Conservation (phyloP, 2,888 invertebrate genomes). For the Uloborus plumipes region DNA sequence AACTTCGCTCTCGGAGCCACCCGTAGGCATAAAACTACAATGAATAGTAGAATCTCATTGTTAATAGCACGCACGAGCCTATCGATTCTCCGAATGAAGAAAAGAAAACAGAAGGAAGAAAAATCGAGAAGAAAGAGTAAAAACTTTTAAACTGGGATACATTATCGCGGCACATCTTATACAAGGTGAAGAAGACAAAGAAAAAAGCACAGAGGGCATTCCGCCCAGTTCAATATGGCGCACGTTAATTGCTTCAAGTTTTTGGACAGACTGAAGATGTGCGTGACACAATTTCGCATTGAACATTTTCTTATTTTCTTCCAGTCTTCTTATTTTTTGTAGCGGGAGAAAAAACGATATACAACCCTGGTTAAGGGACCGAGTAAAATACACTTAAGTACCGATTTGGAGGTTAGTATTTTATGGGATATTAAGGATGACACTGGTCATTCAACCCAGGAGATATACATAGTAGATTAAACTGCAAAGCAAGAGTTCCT, state of each 20-base stretch:
- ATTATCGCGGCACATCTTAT: constrained; percentile 25
- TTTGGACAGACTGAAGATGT: constrained; percentile 28
- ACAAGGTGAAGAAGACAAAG: constrained; percentile 24
- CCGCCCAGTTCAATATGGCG: constrained; percentile 33
- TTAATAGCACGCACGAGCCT: no score
- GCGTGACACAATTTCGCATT: constrained; percentile 25
- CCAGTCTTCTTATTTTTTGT: neutral
- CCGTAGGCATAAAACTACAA: no score
- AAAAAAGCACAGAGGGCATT: constrained; percentile 24
- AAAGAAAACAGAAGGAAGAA: constrained; percentile 5
- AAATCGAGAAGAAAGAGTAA: constrained; percentile 11
- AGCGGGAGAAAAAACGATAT: no score
- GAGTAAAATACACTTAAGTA: no score
- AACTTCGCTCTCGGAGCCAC: no score
- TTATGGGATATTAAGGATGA: no score
- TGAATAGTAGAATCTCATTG: no score
- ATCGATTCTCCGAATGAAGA: neutral
- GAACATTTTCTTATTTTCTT: neutral
- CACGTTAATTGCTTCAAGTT: constrained; percentile 54
- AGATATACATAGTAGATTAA: no score
- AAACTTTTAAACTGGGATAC: constrained; percentile 20
- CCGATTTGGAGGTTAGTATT: no score
- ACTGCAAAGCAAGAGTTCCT: no score
- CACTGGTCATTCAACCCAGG: no score
- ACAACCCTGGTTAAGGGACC: no score